Conservation (phyloP, 1,140 invertebrate species). For the Dendroctonus ponderosae region DNA sequence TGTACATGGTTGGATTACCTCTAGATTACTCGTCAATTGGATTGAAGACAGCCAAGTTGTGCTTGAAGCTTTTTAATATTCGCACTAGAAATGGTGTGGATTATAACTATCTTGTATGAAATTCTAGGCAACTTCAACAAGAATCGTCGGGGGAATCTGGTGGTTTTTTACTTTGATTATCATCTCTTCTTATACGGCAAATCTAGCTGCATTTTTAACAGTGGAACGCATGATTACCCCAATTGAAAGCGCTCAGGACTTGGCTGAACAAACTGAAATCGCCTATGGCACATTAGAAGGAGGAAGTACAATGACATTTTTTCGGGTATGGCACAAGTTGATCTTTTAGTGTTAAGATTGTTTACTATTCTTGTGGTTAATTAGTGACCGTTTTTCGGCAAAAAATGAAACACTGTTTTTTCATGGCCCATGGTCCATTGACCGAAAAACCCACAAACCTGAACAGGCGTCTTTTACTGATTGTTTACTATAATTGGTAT, state of each 20-base stretch:
- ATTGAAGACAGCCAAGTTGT: no score
- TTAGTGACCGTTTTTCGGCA: no score
- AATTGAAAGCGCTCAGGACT: slow-evolving; percentile 92
- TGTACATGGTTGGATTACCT: no score
- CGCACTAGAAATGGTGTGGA: no score
- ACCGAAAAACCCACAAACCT: no score
- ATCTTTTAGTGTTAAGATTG: slow-evolving; percentile 1
- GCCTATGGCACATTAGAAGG: slow-evolving; percentile 90
- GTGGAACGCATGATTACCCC: slow-evolving; percentile 96
- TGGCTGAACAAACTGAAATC: slow-evolving; percentile 92
- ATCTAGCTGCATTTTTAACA: slow-evolving; percentile 94
- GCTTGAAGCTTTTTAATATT: no score
- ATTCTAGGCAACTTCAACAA: slow-evolving; percentile 82
- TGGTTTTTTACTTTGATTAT: slow-evolving; percentile 99
- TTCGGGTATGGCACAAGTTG: slow-evolving; percentile 67
- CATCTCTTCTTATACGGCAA: slow-evolving; percentile 97
- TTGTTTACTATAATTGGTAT: slow-evolving; percentile 35
- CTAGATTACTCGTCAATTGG: no score
- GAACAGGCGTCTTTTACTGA: not conserved
- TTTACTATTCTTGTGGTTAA: no score
- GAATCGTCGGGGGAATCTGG: slow-evolving; percentile 95
- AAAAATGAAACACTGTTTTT: no score
- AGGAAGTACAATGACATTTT: slow-evolving; percentile 96
- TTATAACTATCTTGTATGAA: not conserved
- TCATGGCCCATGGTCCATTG: no score